phyloP scores from a whole-genome alignment of 2,113 vertebrate genomes.

The Glaucidium brasilianum region DNA sequence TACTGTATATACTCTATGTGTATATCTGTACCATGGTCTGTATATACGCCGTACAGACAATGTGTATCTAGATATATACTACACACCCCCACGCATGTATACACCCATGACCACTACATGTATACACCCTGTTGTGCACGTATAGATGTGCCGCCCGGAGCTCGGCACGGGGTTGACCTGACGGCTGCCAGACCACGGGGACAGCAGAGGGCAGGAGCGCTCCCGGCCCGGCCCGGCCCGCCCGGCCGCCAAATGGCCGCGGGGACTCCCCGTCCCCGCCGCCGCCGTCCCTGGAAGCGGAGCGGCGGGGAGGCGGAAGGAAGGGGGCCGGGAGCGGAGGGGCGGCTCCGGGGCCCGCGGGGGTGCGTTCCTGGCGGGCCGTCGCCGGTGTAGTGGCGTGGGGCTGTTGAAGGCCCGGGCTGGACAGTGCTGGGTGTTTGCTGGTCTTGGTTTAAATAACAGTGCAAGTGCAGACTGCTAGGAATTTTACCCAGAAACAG shows the following conservation, averaged over 20 bases:
- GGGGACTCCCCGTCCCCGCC: neutral
- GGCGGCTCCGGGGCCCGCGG: too few relatives aligned
- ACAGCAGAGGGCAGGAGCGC: neutral
- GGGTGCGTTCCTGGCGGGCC: too few relatives aligned
- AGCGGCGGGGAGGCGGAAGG: too few relatives aligned
- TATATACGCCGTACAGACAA: too few relatives aligned
- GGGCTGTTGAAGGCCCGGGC: fast-evolving
- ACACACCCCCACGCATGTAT: too few relatives aligned
- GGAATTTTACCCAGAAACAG: neutral
- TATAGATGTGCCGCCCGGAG: fast-evolving
- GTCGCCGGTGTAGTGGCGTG: fast-evolving
- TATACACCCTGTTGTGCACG: too few relatives aligned
- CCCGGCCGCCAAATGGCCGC: neutral
- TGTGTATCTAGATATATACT: too few relatives aligned
- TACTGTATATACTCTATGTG: too few relatives aligned
- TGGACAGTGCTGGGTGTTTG: fast-evolving
- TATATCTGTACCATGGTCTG: neutral
- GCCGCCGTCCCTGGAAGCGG: neutral
- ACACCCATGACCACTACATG: too few relatives aligned
- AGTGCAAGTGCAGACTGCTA: too few relatives aligned
- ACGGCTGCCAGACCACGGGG: fast-evolving
- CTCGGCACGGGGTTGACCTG: neutral
- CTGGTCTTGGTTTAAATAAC: too few relatives aligned
- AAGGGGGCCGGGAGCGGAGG: too few relatives aligned
- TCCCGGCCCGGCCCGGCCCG: fast-evolving